Evolutionary conservation across 1,140 invertebrate genomes (phyloP).

Genomic region (Drosophila tsacasi): DNA sequence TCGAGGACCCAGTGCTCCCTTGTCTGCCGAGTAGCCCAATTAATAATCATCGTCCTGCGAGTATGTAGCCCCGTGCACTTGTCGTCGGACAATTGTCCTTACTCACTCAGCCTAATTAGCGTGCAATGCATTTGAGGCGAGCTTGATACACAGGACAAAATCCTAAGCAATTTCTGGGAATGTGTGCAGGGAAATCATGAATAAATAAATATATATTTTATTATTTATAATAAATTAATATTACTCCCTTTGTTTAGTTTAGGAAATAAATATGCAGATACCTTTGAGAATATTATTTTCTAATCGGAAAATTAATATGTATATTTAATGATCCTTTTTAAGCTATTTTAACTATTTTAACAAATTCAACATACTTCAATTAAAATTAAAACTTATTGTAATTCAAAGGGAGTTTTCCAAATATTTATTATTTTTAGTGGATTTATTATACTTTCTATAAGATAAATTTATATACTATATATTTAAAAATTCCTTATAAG

Average conservation of each 20-base stretch:
- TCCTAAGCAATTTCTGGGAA: background rate
- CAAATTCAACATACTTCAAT: too few relatives aligned
- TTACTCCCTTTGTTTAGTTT: background rate
- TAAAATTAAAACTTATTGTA: too few relatives aligned
- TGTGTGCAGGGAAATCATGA: background rate
- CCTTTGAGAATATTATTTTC: background rate
- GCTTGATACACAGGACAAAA: background rate
- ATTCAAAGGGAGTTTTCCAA: too few relatives aligned
- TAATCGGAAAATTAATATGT: background rate
- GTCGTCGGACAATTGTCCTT: conserved; percentile 36
- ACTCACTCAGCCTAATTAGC: conserved; percentile 45
- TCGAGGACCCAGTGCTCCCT: conserved; percentile 22
- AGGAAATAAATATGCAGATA: background rate
- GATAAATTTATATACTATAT: too few relatives aligned
- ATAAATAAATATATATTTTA: too few relatives aligned
- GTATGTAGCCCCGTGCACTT: conserved; percentile 17
- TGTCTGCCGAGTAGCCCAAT: conserved; percentile 19
- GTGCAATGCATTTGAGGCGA: conserved; percentile 8
- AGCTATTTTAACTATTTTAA: background rate
- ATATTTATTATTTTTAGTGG: too few relatives aligned
- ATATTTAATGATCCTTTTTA: background rate
- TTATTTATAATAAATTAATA: background rate
- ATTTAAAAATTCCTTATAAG: too few relatives aligned
- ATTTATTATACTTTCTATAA: too few relatives aligned
- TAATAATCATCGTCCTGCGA: conserved; percentile 28